Percentiles rank a stretch among this genome's conserved stretches.
Conservation (phyloP, 2,888 invertebrate species). For the Agrotis segetum region DNA sequence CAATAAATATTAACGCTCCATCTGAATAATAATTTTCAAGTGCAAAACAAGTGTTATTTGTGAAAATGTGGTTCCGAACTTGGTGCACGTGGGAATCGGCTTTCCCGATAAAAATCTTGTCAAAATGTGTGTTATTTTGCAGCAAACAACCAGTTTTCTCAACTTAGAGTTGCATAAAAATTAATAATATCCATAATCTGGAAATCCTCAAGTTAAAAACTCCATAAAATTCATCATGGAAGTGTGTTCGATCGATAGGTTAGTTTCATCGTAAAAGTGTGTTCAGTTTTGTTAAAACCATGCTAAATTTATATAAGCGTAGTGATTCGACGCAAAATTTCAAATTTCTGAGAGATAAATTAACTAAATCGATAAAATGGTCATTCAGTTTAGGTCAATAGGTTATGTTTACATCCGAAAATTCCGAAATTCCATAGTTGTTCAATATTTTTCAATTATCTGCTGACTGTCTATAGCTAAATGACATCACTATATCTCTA, state of each 20-base stretch:
- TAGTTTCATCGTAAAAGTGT: conserved; percentile 44
- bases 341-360: no score
- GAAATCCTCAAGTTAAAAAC: background rate
- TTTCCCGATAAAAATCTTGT: conserved; percentile 34
- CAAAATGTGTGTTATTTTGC: conserved; percentile 18
- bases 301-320: background rate
- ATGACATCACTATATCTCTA: no score
- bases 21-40: conserved; percentile 45
- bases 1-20: conserved; percentile 24
- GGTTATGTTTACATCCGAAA: conserved; percentile 65
- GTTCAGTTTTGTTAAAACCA: background rate
- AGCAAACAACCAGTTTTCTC: background rate
- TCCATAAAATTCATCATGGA: conserved; percentile 1
- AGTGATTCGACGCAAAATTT: background rate
- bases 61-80: conserved; percentile 74
- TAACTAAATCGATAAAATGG: background rate
- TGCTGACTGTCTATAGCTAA: background rate
- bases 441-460: background rate
- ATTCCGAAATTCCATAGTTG: background rate
- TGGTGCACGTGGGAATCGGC: conserved; percentile 80
- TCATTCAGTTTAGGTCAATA: background rate
- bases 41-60: conserved; percentile 61
- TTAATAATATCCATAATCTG: background rate
- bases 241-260: conserved; percentile 59
- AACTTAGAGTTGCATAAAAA: background rate